These are phyloP conservation scores for Gephyroberyx darwinii DNA, from an alignment of 2,797 vertebrate species.

Conservation along the genomic window DNA sequence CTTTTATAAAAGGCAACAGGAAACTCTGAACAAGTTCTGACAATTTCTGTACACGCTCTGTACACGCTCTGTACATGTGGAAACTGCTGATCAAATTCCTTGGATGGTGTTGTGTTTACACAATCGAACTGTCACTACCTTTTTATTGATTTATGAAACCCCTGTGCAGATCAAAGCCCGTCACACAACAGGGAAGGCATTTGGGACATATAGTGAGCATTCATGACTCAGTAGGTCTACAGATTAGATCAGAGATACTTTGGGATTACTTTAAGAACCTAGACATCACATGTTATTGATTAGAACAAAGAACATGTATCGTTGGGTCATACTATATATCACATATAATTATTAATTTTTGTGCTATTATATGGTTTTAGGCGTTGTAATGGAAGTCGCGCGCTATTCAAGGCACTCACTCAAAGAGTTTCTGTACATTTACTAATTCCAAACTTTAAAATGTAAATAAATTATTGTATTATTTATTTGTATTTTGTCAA, in stretches of 20 bases:
- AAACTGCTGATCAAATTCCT: conserved; percentile 47
- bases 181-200: background rate
- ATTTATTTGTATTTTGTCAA: background rate
- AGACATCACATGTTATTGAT: no score
- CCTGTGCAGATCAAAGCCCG: background rate
- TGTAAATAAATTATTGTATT: background rate
- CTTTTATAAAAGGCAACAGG: background rate
- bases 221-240: no score
- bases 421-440: background rate
- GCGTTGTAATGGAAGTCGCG: background rate
- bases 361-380: background rate
- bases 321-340: no score
- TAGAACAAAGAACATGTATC: no score
- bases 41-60: conserved; percentile 43
- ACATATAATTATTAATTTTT: no score
- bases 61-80: conserved; percentile 24
- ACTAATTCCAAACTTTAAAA: background rate
- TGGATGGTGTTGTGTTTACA: background rate
- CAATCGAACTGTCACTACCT: background rate
- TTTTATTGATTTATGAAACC: background rate
- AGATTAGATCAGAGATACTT: no score
- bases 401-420: background rate
- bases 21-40: conserved; percentile 61
- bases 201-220: background rate
- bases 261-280: no score